A percentile compares a stretch with the other conserved stretches of the same genome.
Conservation (phyloP, 1,140 invertebrate species). For the Drosophila funebris region DNA sequence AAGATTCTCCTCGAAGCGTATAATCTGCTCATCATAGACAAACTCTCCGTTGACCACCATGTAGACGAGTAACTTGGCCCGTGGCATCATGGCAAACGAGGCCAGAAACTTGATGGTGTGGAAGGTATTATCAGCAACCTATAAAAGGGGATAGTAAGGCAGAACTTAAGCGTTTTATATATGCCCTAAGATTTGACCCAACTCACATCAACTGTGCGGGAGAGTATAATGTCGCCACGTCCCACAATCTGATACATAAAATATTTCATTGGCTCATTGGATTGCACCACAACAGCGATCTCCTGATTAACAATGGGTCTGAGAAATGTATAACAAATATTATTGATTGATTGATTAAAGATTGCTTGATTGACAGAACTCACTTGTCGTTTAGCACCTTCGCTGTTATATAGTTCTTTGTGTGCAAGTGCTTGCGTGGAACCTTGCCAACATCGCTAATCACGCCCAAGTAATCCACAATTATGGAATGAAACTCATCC, state of each 20-base stretch:
- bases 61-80: constrained; percentile 91
- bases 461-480: constrained; percentile 86
- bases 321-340: not conserved
- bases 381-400: constrained; percentile 87
- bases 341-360: not conserved
- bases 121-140: constrained; percentile 76
- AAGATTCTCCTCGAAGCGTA: constrained; percentile 90
- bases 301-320: constrained; percentile 89
- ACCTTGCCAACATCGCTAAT: constrained; percentile 89
- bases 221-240: constrained; percentile 92
- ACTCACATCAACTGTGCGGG: constrained; percentile 87
- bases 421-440: constrained; percentile 88
- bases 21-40: constrained; percentile 92
- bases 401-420: constrained; percentile 90
- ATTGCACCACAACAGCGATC: constrained; percentile 91
- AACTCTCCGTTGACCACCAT: constrained; percentile 92
- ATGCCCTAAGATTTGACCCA: not conserved
- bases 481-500: constrained; percentile 83
- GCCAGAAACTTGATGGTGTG: constrained; percentile 87
- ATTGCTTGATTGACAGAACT: constrained; percentile 9
- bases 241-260: constrained; percentile 93
- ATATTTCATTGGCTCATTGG: constrained; percentile 91
- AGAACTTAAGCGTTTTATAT: not conserved
- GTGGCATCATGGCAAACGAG: constrained; percentile 92
- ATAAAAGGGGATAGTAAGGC: not conserved